Percentiles rank a stretch among this genome's conserved stretches.
These are phyloP conservation scores for Aleadryas rufinucha DNA, from an alignment of 2,113 vertebrate species.

Conservation along the genomic window DNA sequence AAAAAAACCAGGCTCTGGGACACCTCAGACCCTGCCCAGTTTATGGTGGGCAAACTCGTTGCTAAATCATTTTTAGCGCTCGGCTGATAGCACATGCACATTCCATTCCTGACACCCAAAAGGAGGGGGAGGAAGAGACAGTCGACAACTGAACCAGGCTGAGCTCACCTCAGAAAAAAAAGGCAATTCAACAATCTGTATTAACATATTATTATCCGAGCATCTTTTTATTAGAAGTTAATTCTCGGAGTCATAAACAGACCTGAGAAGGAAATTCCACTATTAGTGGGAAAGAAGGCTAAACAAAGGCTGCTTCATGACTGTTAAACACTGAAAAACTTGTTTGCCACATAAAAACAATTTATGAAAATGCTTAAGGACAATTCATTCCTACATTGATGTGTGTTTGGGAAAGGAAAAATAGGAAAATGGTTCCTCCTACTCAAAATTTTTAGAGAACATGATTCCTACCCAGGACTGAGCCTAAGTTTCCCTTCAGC, in stretches of 20 bases:
- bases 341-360: slow-evolving; percentile 1
- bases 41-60: not conserved
- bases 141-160: not conserved
- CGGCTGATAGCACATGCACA: not conserved
- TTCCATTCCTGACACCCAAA: not conserved
- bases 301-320: slow-evolving; percentile 33
- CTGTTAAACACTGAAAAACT: slow-evolving; percentile 3
- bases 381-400: not conserved
- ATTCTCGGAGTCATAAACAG: slow-evolving; percentile 48
- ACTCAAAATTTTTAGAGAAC: not conserved
- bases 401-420: not conserved
- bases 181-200: not conserved
- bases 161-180: not conserved
- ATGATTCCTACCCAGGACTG: not conserved
- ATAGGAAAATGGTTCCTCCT: not conserved
- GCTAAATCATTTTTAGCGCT: not conserved
- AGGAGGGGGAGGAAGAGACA: not conserved
- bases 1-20: not conserved
- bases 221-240: slow-evolving; percentile 30
- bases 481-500: not conserved
- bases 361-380: not conserved
- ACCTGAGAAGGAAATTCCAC: slow-evolving; percentile 24
- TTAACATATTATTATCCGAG: not conserved
- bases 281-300: slow-evolving; percentile 25
- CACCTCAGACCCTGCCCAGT: not conserved